Base-by-base conservation (phyloP, 2,797 vertebrate genomes). In the Diglossa cyanea region DNA sequence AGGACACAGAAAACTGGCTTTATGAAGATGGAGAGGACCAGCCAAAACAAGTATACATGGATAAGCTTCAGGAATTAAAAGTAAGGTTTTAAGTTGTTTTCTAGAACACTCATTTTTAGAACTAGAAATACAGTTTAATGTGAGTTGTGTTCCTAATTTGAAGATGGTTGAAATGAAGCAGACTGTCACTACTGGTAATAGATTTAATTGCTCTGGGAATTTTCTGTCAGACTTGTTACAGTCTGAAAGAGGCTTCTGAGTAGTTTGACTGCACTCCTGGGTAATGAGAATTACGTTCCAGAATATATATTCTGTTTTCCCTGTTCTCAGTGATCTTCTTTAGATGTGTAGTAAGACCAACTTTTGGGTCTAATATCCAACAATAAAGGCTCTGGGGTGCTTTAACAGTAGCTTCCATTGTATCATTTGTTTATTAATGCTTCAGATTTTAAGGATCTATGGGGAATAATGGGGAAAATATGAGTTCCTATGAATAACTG, bases 21-120 rank as follows among this genome's bases (percentile, higher is more conserved):
- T 99, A 99, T 95, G 99, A 99, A 96, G 99, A 99, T 58, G 99
- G 99, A 93, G 99, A 99, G 93, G 99, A 99, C 96, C 99, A 99
- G 61, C 98, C 98, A 74, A 99, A 99, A 96, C 98, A 99, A 86
- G 95, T 99, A 33, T 99, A 99, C 74, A 98, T 99, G 97, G 98
- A 99, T 95, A 99, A 99, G 93, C 98, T 99, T 76, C 98, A 98
- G 72, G 99, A 98, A 71, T 98, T 99, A 73, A 98, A 98, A 98
- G 99, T 98, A 96, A 93, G 93, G 9, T 24, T 90, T 40, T 45
- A 21, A 54, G 24, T 47, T 44, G 7, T 45, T 54, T 50, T 21
- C 6, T 25, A 26, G 42, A 68, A 72, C 72, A 87, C 21, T 6
- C 30, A 2, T 37, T 42, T 11, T 45, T 80, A 47, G 7, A 86